Conservation (phyloP, 1,140 invertebrate species). For the Drosophila lini region DNA sequence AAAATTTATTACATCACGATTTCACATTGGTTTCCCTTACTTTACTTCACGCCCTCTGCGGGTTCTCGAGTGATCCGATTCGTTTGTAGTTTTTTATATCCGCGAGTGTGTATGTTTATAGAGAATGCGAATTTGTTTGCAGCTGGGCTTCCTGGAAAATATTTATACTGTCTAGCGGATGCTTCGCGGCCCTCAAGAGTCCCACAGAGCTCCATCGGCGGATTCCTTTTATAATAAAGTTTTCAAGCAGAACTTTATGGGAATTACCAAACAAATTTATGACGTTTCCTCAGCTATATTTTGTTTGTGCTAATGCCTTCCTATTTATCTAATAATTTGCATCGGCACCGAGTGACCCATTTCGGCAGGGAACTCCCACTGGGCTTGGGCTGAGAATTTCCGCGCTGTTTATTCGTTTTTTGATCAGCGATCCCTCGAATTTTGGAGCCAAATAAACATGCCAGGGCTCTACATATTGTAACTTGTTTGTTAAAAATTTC, state of each 20-base stretch:
- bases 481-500: conserved; percentile 58
- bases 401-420: conserved; percentile 6
- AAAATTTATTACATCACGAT: conserved; percentile 80
- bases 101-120: conserved; percentile 12
- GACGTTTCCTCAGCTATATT: conserved; percentile 26
- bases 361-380: conserved; percentile 30
- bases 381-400: conserved; percentile 13
- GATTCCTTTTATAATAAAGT: conserved; percentile 62
- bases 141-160: conserved; percentile 81
- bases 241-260: conserved; percentile 68
- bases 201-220: conserved; percentile 14
- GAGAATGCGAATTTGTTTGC: conserved; percentile 62
- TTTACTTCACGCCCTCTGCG: conserved; percentile 32
- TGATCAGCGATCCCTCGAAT: conserved; percentile 15
- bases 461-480: conserved; percentile 57
- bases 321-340: conserved; percentile 29
- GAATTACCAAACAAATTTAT: conserved; percentile 65
- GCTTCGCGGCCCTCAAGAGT: conserved; percentile 25
- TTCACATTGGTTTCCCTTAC: conserved; percentile 41
- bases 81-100: conserved; percentile 39
- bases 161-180: conserved; percentile 64
- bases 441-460: conserved; percentile 51
- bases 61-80: conserved; percentile 44
- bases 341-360: conserved; percentile 22
- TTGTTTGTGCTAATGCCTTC: conserved; percentile 32